A percentile compares a stretch with the other conserved stretches of the same genome.
Evolutionary conservation across 2,113 vertebrate genomes (phyloP).

Genomic region (Rhinopomastus cyanomelas): DNA sequence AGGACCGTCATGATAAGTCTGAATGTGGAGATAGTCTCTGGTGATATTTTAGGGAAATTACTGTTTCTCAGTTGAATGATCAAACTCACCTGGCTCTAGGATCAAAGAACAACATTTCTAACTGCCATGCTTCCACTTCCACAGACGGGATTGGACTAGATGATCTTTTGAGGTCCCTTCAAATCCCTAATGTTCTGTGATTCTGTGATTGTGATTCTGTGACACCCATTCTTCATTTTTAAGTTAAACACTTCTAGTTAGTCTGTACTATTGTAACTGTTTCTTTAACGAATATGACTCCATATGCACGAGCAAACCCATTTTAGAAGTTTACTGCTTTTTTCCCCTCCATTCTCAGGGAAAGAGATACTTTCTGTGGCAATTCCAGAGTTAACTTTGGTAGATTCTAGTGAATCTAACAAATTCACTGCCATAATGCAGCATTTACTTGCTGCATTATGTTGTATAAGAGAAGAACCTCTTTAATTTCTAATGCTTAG

Average conservation of each 20-base stretch:
- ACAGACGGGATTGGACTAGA: no score
- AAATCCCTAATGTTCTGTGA: no score
- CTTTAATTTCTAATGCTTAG: neutral
- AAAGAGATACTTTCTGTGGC: neutral
- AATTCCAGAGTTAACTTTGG: neutral
- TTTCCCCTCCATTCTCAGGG: neutral
- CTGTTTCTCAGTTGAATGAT: neutral
- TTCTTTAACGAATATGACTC: neutral
- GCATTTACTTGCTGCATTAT: neutral
- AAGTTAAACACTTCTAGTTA: neutral
- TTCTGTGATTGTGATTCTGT: no score
- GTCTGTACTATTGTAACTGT: neutral
- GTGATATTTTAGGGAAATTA: neutral
- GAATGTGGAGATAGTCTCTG: neutral
- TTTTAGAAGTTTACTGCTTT: neutral
- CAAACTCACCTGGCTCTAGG: neutral
- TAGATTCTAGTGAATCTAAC: neutral
- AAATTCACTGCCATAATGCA: no score
- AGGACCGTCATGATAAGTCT: neutral
- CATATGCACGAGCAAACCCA: neutral
- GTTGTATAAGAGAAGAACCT: neutral
- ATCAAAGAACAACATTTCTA: neutral
- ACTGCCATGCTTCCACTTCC: neutral
- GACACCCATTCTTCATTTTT: neutral
- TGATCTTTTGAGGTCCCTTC: no score